Base-by-base conservation (phyloP, 2,797 vertebrate species). In the Apogon talboti region DNA sequence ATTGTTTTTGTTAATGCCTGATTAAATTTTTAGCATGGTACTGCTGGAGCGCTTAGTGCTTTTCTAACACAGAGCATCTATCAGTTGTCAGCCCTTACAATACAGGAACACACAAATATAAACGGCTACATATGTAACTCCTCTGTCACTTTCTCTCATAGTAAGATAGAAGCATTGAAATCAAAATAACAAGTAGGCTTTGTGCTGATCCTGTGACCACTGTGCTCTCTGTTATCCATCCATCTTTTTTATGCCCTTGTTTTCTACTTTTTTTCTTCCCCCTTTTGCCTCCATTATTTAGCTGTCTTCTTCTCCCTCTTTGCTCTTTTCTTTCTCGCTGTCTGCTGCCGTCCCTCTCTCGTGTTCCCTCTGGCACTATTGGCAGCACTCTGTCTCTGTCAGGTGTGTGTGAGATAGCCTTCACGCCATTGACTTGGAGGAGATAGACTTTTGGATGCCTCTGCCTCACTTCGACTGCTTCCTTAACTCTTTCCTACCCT, bases 1-100 rank as follows among this genome's bases (percentile, higher is more conserved):
- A 83, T 78, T 84, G 81, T 91, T 90, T 90, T 91, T 88, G 91
- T 89, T 89, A 90, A 90, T 90, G 85, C 75, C 85, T 87, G 79
- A 90, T 91, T 84, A 92, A 87, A 86, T 75, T 89, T 92, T 89
- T 81, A 89, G 75, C 48, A 43, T 74, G 66, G 63, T 71, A 63
- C 71, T 84, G 65, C 66, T 62, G 21, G 59, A 65, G 60, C 73
- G 60, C 56, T 78, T 74, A 52, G 63, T 74, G 65, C 53, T 68
- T 79, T 73, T 71, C 51, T 53, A 80, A 77, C 61, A 16, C 43
- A 3, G 43, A 51, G 28, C 48, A 57, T 55, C 66, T 45, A 58
- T 81, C 21, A 45, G 45, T 67, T 48, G 3, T 69, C 66, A 63
- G 69, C 52, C 65, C 42, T 70, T 50, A 66, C 50, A 28, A 3